Percentiles rank a stretch among this genome's conserved stretches.
Evolutionary conservation across 2,113 vertebrate species (phyloP).

Genomic region (Peucedramus taeniatus): DNA sequence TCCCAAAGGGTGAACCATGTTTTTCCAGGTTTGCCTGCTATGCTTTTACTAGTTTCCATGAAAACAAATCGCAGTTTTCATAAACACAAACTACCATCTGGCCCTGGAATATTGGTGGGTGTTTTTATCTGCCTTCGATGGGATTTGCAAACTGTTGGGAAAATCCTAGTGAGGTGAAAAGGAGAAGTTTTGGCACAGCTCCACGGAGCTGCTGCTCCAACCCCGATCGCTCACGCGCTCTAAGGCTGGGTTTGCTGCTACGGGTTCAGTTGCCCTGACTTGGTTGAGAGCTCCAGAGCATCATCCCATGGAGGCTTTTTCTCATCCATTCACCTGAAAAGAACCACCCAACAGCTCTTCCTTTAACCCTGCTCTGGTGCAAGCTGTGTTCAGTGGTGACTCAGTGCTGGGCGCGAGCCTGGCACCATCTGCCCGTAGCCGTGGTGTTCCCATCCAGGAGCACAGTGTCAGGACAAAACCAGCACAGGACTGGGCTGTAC

Average conservation of each 20-base stretch:
- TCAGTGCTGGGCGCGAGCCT: rapidly evolving
- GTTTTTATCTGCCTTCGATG: not conserved
- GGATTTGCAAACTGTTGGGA: conserved; percentile 25
- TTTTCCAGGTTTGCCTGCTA: not conserved
- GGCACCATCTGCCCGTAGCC: not conserved
- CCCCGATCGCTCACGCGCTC: rapidly evolving
- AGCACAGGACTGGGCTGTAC: not conserved
- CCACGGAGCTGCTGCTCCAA: not conserved
- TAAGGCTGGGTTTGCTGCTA: not conserved
- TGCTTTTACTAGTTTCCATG: conserved; percentile 42
- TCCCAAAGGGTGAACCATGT: not conserved
- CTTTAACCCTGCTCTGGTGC: not conserved
- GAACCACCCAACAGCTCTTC: not conserved
- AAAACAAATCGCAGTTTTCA: conserved; percentile 37
- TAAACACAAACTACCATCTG: conserved; percentile 52
- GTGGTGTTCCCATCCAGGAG: not conserved
- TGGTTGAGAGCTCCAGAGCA: not conserved
- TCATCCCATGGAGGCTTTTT: not conserved
- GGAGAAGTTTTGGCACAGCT: not conserved
- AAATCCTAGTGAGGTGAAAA: conserved; percentile 42
- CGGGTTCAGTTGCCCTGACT: not conserved
- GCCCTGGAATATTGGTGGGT: not conserved
- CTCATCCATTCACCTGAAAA: not conserved
- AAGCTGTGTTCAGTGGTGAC: not conserved
- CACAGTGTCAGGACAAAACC: not conserved